Evolutionary conservation across 2,797 vertebrate genomes (phyloP), one percentile per base, ranked within the genome.

Genomic region (Malurus leucopterus): DNA sequence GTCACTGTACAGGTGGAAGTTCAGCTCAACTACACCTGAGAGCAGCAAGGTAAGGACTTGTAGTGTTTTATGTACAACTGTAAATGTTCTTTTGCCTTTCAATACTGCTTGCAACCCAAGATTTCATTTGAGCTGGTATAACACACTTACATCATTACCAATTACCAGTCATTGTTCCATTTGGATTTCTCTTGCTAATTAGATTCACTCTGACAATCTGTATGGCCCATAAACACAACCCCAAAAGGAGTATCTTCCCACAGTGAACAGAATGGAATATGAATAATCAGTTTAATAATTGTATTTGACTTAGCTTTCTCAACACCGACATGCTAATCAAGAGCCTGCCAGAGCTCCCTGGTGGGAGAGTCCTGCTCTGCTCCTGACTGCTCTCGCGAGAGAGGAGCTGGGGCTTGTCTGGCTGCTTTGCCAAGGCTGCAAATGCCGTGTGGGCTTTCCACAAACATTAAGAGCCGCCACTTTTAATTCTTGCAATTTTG

Each of bases 201-300:
- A 93, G 73, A 90, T 85, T 89, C 72, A 67, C 84, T 91, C 53
- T 0, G 0, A 67, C 87, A 86, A 67, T 70, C 86, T 92, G 46
- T 76, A 82, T 18, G 71, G 81, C 46, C 89, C 68, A 73, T 91
- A 93, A 95, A 86, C 51, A 85, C 79, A 91, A 86, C 71, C 81
- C 86, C 78, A 90, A 94, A 95, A 95, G 80, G 84, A 91, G 78
- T 58, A 73, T 86, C 88, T 90, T 90, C 84, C 81, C 86, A 82
- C 74, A 90, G 68, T 14, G 64, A 95, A 59, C 83, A 89, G 88
- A 91, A 88, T 30, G 69, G 47, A 82, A 64, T 65, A 76, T 73
- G 84, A 92, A 93, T 88, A 91, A 93, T 86, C 88, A 62, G 36
- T 88, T 82, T 79, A 88, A 71, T 84, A 80, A 90, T 71, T 84